Percentiles rank a stretch among this genome's conserved stretches.
These are phyloP conservation scores for Lochmaea crataegi DNA, from an alignment of 2,888 invertebrate species.

Conservation along the genomic window DNA sequence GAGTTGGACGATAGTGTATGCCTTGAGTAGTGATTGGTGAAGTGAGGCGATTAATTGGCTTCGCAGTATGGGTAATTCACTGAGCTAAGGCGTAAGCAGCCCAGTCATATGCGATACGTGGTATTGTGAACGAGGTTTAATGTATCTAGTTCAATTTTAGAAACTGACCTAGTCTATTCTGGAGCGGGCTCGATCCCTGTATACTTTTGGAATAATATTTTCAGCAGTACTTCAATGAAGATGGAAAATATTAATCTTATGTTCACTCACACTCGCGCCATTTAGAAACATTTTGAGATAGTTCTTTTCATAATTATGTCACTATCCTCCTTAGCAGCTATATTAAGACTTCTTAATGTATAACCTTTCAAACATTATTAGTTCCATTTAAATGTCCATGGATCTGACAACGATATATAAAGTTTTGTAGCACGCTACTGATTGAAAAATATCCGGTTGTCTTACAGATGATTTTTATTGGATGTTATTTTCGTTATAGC, in stretches of 20 bases:
- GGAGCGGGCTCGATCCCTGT: neutral
- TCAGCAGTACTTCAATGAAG: neutral
- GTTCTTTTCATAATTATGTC: no score
- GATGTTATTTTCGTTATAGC: constrained; percentile 33
- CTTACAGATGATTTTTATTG: constrained; percentile 32
- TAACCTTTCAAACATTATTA: no score
- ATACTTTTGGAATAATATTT: neutral
- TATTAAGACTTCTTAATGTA: no score
- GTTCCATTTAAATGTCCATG: no score
- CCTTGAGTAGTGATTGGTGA: neutral
- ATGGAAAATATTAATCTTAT: no score
- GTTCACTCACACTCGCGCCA: no score
- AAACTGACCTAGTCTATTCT: neutral
- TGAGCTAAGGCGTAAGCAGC: neutral
- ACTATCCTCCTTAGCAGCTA: no score
- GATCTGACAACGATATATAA: no score
- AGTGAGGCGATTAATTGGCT: neutral
- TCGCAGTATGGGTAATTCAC: neutral
- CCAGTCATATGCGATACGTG: neutral
- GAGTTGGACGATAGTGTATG: no score
- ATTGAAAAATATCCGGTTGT: constrained; percentile 20
- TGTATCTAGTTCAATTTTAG: neutral
- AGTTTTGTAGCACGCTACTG: constrained; percentile 12
- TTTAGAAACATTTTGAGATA: no score
- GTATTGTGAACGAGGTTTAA: neutral